A percentile compares a stretch with the other conserved stretches of the same genome.
Conservation (phyloP, 2,888 invertebrate species). For the Andrena minutula region DNA sequence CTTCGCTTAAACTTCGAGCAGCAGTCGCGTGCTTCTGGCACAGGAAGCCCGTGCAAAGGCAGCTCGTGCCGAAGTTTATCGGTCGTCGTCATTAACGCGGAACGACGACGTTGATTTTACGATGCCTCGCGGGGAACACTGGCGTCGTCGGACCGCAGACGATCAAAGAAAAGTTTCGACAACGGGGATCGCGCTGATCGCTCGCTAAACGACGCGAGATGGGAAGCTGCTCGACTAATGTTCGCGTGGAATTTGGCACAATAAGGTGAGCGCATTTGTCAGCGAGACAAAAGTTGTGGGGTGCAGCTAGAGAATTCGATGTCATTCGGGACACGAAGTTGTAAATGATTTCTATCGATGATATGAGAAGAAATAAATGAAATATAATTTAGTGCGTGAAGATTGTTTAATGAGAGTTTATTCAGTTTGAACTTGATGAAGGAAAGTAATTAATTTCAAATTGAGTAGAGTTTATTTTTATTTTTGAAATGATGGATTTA, state of each 20-base stretch:
- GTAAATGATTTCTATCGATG: neutral
- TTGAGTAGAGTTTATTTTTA: neutral
- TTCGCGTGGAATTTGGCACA: slow-evolving; percentile 65
- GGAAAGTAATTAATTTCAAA: neutral
- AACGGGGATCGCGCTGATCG: neutral
- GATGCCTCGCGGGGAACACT: neutral
- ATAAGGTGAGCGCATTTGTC: slow-evolving; percentile 62
- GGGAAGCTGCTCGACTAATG: slow-evolving; percentile 33
- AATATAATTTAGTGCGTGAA: neutral
- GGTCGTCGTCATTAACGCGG: neutral
- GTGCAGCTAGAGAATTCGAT: slow-evolving; percentile 33
- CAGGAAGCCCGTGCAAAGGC: neutral
- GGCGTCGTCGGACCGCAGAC: neutral
- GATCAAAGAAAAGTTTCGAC: slow-evolving; percentile 4
- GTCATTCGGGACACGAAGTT: neutral
- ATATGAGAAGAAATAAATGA: neutral
- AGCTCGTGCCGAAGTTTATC: neutral
- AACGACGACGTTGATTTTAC: slow-evolving; percentile 13
- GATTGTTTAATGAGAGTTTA: neutral
- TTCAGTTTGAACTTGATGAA: neutral
- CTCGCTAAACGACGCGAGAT: neutral
- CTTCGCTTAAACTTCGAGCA: neutral
- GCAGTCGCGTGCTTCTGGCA: neutral
- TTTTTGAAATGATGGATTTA: neutral
- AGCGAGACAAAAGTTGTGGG: slow-evolving; percentile 43